Conservation (phyloP, 1,140 invertebrate species). For the Schmidtea mediterranea region DNA sequence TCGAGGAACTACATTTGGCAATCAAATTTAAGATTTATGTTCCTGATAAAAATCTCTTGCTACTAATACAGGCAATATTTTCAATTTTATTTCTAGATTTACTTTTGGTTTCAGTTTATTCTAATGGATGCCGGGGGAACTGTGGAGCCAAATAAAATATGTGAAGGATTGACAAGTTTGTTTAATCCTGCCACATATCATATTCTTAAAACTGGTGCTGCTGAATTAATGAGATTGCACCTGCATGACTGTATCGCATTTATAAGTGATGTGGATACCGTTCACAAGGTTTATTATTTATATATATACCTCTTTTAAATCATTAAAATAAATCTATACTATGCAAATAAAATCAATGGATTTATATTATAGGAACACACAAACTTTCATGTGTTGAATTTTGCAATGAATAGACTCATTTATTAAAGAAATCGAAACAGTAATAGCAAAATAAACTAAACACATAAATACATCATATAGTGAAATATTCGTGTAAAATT, state of each 20-base stretch:
- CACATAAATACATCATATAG: too few species aligned
- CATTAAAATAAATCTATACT: too few species aligned
- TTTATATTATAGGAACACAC: too few species aligned
- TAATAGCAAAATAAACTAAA: too few species aligned
- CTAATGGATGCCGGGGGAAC: conserved; percentile 47
- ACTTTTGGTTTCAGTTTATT: conserved; percentile 22
- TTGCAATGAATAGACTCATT: too few species aligned
- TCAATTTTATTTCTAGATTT: neutral
- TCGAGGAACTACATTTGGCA: conserved; percentile 34
- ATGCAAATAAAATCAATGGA: too few species aligned
- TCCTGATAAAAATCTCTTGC: conserved; percentile 68
- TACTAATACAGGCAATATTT: conserved; percentile 46
- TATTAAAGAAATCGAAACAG: too few species aligned
- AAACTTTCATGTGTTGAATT: too few species aligned
- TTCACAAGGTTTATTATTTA: conserved; percentile 47
- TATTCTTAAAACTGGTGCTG: conserved; percentile 45
- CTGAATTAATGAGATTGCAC: conserved; percentile 68
- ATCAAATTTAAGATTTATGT: conserved; percentile 73
- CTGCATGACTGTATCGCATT: conserved; percentile 79
- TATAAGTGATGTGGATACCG: conserved; percentile 71
- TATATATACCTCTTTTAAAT: too few species aligned
- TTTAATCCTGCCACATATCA: conserved; percentile 20
- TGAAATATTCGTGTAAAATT: too few species aligned
- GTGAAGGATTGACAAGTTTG: conserved; percentile 19
- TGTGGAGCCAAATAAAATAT: conserved; percentile 35